phyloP scores from a whole-genome alignment of 2,797 vertebrate species.

The Microcaecilia unicolor region DNA sequence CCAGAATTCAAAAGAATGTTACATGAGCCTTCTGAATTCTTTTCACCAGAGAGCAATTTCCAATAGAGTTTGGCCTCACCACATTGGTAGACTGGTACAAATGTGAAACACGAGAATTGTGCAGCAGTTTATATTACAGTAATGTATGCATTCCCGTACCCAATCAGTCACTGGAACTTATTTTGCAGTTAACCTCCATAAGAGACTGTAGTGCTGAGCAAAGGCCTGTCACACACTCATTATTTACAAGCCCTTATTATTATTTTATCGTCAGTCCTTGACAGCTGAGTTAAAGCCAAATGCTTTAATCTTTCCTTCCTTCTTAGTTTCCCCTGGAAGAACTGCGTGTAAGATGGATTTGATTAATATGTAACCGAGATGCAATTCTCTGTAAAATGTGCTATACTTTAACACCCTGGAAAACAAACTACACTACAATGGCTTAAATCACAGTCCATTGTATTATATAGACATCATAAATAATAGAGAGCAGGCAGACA shows the following conservation, averaged over 20 bases:
- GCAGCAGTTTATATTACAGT: constrained; percentile 49
- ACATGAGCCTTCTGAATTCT: no score
- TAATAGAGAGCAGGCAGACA: constrained; percentile 74
- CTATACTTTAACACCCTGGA: constrained; percentile 65
- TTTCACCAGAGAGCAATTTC: no score
- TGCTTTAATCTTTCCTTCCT: constrained; percentile 71
- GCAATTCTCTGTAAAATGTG: constrained; percentile 70
- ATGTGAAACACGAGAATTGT: constrained; percentile 60
- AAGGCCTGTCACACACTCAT: constrained; percentile 67
- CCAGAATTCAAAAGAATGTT: no score
- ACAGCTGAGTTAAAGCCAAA: constrained; percentile 71
- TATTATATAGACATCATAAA: constrained; percentile 76
- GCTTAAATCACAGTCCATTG: constrained; percentile 76
- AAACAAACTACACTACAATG: constrained; percentile 71
- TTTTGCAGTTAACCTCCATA: constrained; percentile 78
- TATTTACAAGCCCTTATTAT: constrained; percentile 75
- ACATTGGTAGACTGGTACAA: constrained; percentile 42
- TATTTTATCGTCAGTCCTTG: constrained; percentile 73
- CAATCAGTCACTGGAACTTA: constrained; percentile 71
- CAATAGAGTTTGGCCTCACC: constrained; percentile 22
- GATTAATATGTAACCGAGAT: constrained; percentile 75
- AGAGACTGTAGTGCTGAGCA: constrained; percentile 58
- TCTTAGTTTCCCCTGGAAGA: constrained; percentile 69
- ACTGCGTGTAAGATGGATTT: constrained; percentile 60
- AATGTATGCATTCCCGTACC: constrained; percentile 52